Conservation (phyloP, 2,888 invertebrate species). For the Holacanthella duospinosa region DNA sequence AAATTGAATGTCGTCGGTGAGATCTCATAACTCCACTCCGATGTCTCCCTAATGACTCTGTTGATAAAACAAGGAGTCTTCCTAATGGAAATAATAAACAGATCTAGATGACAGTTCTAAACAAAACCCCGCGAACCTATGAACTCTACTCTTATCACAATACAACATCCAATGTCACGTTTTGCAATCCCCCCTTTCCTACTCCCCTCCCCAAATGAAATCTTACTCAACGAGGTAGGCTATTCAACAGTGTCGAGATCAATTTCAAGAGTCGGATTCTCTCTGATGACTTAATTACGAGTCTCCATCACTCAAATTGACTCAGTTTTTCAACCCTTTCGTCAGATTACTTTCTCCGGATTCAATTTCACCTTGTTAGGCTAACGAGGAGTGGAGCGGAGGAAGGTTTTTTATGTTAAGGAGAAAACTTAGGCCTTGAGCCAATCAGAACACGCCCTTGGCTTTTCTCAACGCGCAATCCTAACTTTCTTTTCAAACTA, state of each 20-base stretch:
- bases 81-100: conserved; percentile 6
- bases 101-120: background rate
- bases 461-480: too few relatives aligned
- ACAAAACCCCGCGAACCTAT: background rate
- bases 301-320: too few relatives aligned
- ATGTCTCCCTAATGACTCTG: conserved; percentile 6
- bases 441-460: too few relatives aligned
- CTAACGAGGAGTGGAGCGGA: too few relatives aligned
- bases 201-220: background rate
- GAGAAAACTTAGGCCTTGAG: too few relatives aligned
- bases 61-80: conserved; percentile 5
- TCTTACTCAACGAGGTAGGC: too few relatives aligned
- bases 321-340: background rate
- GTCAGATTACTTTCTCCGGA: background rate
- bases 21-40: conserved; percentile 3
- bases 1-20: too few relatives aligned
- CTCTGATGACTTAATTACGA: too few relatives aligned
- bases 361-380: conserved; percentile 4
- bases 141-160: background rate
- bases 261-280: background rate
- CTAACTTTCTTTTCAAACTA: too few relatives aligned
- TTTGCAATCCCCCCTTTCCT: background rate
- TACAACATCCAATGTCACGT: background rate
- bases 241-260: too few relatives aligned
- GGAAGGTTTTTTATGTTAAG: too few relatives aligned